A percentile compares a stretch with the other conserved stretches of the same genome.
Conservation (phyloP, 2,797 vertebrate genomes). For the Caiman crocodilus region DNA sequence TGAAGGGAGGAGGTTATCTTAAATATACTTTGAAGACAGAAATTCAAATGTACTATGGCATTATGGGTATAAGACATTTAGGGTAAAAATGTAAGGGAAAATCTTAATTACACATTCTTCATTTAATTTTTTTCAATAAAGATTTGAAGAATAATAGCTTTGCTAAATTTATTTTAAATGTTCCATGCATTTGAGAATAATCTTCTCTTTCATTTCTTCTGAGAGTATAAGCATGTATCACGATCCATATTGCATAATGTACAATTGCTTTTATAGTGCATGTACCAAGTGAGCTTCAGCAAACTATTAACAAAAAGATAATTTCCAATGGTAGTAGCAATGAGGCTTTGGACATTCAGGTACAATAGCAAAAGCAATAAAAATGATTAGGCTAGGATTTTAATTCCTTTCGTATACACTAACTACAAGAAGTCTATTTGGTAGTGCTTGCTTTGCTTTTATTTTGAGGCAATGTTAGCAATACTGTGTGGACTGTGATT, state of each 20-base stretch:
- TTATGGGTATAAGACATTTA: background rate
- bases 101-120: background rate
- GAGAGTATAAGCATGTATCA: background rate
- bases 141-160: background rate
- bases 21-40: background rate
- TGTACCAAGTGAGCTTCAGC: background rate
- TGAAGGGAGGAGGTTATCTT: background rate
- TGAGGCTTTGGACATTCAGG: background rate
- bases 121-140: background rate
- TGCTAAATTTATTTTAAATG: background rate
- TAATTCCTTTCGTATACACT: too few relatives aligned
- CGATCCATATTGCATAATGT: background rate
- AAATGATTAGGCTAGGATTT: background rate
- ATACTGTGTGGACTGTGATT: background rate
- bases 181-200: background rate
- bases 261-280: background rate
- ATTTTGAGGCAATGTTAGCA: background rate
- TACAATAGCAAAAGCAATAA: background rate
- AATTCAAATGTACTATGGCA: background rate
- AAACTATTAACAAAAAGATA: background rate
- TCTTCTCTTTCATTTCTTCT: background rate
- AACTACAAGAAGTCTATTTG: background rate
- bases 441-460: background rate
- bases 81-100: background rate
- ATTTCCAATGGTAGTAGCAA: background rate